phyloP scores from a whole-genome alignment of 2,888 invertebrate genomes.

The Azorinus chamasolen region DNA sequence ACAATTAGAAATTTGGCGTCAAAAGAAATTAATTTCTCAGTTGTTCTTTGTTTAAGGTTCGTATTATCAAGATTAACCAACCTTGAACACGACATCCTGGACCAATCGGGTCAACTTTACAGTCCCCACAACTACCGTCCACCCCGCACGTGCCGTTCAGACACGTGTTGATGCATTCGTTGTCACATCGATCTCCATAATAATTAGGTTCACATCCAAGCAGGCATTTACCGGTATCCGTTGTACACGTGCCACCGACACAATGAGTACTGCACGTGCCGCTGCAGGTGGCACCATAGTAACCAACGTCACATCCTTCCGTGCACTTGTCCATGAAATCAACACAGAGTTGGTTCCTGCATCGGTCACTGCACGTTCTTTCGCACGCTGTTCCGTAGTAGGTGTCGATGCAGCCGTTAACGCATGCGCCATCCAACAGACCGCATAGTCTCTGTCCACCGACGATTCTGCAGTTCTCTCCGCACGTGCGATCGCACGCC shows the following conservation, averaged over 20 bases:
- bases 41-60: no score
- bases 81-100: conserved; percentile 51
- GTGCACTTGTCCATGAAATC: conserved; percentile 34
- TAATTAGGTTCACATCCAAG: conserved; percentile 39
- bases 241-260: conserved; percentile 17
- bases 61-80: no score
- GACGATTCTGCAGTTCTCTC: conserved; percentile 23
- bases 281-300: conserved; percentile 39
- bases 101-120: conserved; percentile 29
- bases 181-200: conserved; percentile 35
- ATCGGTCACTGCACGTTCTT: conserved; percentile 39
- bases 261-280: conserved; percentile 40
- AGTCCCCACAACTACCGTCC: conserved; percentile 44
- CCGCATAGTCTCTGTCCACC: conserved; percentile 21
- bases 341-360: conserved; percentile 32
- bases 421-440: conserved; percentile 34
- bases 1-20: no score
- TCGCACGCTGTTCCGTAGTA: conserved; percentile 42
- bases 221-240: conserved; percentile 25
- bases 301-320: conserved; percentile 38
- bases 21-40: no score
- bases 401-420: conserved; percentile 26
- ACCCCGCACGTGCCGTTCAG: conserved; percentile 38
- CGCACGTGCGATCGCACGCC: conserved; percentile 38
- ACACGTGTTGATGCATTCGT: conserved; percentile 45